Evolutionary conservation across 2,888 invertebrate species (phyloP).

Genomic region (Abscondita cerata): DNA sequence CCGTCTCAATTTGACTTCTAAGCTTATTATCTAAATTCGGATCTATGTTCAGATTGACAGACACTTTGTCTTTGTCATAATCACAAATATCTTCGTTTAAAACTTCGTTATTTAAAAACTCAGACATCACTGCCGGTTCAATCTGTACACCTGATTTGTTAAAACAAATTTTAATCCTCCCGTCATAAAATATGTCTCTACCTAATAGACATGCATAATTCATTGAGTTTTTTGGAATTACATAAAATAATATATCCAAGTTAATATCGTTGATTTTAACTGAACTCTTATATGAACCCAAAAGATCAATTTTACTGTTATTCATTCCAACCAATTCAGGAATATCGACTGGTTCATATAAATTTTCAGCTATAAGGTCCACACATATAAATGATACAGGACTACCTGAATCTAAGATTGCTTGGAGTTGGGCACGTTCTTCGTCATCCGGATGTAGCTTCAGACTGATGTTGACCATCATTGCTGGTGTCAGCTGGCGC

Average conservation of each 20-base stretch:
- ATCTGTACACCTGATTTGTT: not conserved
- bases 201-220: not conserved
- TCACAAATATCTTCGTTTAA: not conserved
- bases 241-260: not conserved
- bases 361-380: not conserved
- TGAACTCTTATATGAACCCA: not conserved
- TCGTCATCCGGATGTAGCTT: not conserved
- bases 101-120: not conserved
- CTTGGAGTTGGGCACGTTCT: not conserved
- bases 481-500: not conserved
- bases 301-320: not conserved
- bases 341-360: not conserved
- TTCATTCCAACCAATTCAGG: not conserved
- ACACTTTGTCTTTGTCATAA: not conserved
- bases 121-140: not conserved
- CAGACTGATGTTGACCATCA: not conserved
- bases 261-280: not conserved
- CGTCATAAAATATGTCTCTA: not conserved
- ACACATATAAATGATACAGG: not conserved
- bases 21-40: too few species aligned
- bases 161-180: not conserved
- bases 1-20: too few species aligned
- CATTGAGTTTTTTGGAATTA: not conserved
- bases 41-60: not conserved
- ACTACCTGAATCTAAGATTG: not conserved